Evolutionary conservation across 2,888 invertebrate species (phyloP).

Genomic region (Apamea epomidion): DNA sequence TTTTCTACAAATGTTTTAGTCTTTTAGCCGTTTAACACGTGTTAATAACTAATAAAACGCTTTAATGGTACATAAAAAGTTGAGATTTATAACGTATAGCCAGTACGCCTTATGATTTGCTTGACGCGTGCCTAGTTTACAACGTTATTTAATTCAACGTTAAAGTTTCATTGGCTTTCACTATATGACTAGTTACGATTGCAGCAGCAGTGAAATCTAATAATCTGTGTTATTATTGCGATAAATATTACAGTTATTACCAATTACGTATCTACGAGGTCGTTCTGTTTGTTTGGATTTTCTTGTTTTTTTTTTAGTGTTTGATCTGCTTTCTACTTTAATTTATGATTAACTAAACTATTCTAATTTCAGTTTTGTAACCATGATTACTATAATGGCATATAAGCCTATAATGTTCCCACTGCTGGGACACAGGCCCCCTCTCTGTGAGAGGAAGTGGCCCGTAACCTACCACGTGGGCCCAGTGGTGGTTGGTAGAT

Average conservation of each 20-base stretch:
- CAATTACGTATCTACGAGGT: constrained; percentile 50
- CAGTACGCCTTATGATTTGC: constrained; percentile 84
- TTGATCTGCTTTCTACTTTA: constrained; percentile 18
- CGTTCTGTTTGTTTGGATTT: constrained; percentile 63
- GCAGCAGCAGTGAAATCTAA: constrained; percentile 66
- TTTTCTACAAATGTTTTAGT: constrained; percentile 89
- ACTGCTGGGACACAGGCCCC: not conserved
- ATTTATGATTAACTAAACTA: constrained; percentile 1
- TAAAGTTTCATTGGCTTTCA: constrained; percentile 78
- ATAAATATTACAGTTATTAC: constrained; percentile 58
- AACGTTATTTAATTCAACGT: constrained; percentile 73
- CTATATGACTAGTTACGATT: constrained; percentile 67
- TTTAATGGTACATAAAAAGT: constrained; percentile 90
- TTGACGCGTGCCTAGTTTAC: constrained; percentile 77
- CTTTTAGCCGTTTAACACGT: constrained; percentile 87
- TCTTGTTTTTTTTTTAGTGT: constrained; percentile 13
- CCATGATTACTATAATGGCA: not conserved
- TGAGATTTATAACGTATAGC: constrained; percentile 88
- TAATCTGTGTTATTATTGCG: constrained; percentile 64
- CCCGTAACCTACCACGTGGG: no score
- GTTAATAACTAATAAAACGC: constrained; percentile 90
- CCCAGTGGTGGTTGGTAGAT: no score
- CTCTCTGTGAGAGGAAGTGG: no score
- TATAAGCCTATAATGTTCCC: not conserved
- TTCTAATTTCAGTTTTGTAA: not conserved